Conservation (phyloP, 2,797 vertebrate species). For the Gephyroberyx darwinii region DNA sequence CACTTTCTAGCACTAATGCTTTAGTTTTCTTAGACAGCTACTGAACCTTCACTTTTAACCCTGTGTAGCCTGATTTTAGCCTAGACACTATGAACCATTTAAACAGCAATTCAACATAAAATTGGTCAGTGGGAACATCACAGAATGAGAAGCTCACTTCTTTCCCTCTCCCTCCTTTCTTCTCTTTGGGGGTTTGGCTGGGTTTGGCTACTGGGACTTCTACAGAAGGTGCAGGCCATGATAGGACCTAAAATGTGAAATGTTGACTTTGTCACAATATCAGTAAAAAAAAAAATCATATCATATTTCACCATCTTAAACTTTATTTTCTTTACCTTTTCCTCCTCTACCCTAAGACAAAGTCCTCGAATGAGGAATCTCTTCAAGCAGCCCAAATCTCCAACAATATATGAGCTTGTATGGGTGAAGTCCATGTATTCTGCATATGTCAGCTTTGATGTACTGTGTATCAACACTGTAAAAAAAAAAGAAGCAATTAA, state of each 20-base stretch:
- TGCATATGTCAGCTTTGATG: conserved; percentile 77
- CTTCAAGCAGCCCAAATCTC: conserved; percentile 81
- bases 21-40: no score
- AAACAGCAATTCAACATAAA: no score
- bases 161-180: conserved; percentile 58
- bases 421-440: conserved; percentile 78
- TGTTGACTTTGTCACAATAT: background rate
- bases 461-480: conserved; percentile 78
- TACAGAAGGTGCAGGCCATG: conserved; percentile 74
- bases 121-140: no score
- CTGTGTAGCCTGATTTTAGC: no score
- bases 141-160: conserved; percentile 55
- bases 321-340: conserved; percentile 81
- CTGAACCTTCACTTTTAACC: no score
- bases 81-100: no score
- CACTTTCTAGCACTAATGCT: no score
- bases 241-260: conserved; percentile 75
- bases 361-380: conserved; percentile 82
- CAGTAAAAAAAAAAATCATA: background rate
- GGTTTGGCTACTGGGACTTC: conserved; percentile 34
- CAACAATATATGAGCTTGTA: conserved; percentile 59
- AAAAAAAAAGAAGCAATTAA: background rate
- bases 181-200: conserved; percentile 49
- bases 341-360: conserved; percentile 78
- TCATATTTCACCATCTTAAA: background rate